Percentiles rank a stretch among this genome's conserved stretches.
phyloP scores from a whole-genome alignment of 2,888 invertebrate genomes.

The Stictocephala bisonia region DNA sequence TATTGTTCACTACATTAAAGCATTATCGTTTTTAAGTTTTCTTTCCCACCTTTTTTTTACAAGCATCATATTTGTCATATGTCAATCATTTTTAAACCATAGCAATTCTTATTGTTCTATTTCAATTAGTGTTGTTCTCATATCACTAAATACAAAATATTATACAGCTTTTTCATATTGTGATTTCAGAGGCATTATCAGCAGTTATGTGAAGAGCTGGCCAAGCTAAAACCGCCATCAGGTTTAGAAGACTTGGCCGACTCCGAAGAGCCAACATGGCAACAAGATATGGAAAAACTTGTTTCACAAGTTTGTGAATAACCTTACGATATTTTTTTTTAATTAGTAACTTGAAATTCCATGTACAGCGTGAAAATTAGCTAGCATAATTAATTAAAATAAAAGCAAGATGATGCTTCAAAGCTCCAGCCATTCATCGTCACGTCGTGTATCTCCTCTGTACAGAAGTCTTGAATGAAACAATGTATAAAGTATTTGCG shows the following conservation, averaged over 20 bases:
- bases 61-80: too few species aligned
- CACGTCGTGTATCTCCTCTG: constrained; percentile 25
- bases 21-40: too few species aligned
- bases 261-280: constrained; percentile 59
- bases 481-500: constrained; percentile 33
- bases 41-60: too few species aligned
- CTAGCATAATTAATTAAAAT: constrained; percentile 14
- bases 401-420: too few species aligned
- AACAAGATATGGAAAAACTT: constrained; percentile 83
- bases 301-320: constrained; percentile 76
- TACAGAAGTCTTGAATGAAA: constrained; percentile 33
- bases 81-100: too few species aligned
- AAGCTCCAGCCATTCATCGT: too few species aligned
- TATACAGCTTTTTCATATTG: constrained; percentile 5
- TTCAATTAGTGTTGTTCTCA: too few species aligned
- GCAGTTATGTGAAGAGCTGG: constrained; percentile 86
- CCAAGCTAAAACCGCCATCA: constrained; percentile 82
- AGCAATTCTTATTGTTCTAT: too few species aligned
- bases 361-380: constrained; percentile 41
- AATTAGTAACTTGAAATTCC: constrained; percentile 42
- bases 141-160: neutral
- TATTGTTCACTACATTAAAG: too few species aligned
- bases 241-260: constrained; percentile 74
- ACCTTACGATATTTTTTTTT: constrained; percentile 56
- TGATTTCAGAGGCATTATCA: constrained; percentile 79